phyloP scores from a whole-genome alignment of 2,113 vertebrate species.

The Laticauda colubrina region DNA sequence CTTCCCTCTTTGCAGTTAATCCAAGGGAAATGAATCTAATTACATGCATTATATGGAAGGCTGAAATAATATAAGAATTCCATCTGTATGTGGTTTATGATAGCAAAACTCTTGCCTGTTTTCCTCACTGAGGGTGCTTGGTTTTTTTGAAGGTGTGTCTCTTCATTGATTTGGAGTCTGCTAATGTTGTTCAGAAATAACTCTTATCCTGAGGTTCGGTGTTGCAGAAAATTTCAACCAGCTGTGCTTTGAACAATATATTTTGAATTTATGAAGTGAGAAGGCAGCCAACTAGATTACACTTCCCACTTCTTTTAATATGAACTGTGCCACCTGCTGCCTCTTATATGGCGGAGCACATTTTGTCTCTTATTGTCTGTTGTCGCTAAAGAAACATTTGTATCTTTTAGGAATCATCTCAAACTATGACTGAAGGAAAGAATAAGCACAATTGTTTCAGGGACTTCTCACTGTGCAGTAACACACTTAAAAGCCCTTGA shows the following conservation, averaged over 20 bases:
- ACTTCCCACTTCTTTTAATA: slow-evolving; percentile 21
- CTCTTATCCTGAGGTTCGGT: background rate
- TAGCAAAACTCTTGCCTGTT: background rate
- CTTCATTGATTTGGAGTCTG: background rate
- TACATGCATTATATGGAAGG: background rate
- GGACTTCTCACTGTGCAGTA: slow-evolving; percentile 32
- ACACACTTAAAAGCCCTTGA: background rate
- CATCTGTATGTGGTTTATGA: background rate
- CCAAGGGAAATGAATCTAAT: background rate
- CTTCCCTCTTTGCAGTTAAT: background rate
- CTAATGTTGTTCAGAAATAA: background rate
- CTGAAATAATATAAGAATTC: background rate
- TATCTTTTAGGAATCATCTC: slow-evolving; percentile 57
- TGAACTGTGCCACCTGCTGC: slow-evolving; percentile 30
- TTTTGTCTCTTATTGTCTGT: slow-evolving; percentile 42
- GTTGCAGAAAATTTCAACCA: background rate
- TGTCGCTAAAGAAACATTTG: slow-evolving; percentile 22
- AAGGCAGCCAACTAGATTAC: slow-evolving; percentile 23
- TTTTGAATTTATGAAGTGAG: slow-evolving; percentile 27
- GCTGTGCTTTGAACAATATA: background rate
- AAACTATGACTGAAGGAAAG: slow-evolving; percentile 47
- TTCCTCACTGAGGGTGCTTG: background rate
- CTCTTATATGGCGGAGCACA: slow-evolving; percentile 16
- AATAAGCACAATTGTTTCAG: slow-evolving; percentile 39
- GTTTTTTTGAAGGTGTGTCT: background rate